Evolutionary conservation across 2,113 vertebrate genomes (phyloP), one percentile per base, ranked within the genome.

Genomic region (Muscicapa adusta): DNA sequence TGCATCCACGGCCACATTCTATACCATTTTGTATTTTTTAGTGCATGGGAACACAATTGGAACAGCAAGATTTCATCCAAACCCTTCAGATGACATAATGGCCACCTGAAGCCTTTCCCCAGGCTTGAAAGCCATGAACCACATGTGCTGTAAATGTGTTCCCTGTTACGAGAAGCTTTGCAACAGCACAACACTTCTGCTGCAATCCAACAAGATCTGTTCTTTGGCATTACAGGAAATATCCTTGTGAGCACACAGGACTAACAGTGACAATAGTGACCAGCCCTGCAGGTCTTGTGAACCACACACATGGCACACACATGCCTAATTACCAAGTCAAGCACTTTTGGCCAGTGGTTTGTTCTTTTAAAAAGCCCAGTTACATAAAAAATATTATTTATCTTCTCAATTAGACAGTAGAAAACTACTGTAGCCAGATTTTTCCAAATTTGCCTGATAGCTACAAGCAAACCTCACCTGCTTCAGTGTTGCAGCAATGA

Each of bases 111-210:
- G 58, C 28, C 14, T 65, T n/a, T 78, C 47, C 14, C 48, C 34
- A 81, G 34, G 47, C 23, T 28, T 34, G 12, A 42, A 63, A 94
- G 57, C 50, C 57, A 33, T 6, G 28, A 89, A 45, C 42, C n/a
- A 24, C 0, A 2, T 28, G 14, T 4, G 1, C 26, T 71, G 34
- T 15, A 67, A 74, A 66, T 8, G 54, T 63, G 14, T 2, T 31
- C 2, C 14, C 40, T 0, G 0, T 4, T 51, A 25, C 9, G 5
- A 67, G 9, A 75, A 75, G 5, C 45, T 66, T 42, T 57, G 20
- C 45, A 80, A 14, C 26, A 65, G 45, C 9, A n/a, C 28, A 73
- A 8, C 38, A 62, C 56, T 29, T 31, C 42, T 31, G 28, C 31
- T 53, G 77, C 75, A 74, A 63, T 33, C 16, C 31, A 89, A 38